phyloP scores from a whole-genome alignment of 2,888 invertebrate genomes.

The Ormia ochracea region DNA sequence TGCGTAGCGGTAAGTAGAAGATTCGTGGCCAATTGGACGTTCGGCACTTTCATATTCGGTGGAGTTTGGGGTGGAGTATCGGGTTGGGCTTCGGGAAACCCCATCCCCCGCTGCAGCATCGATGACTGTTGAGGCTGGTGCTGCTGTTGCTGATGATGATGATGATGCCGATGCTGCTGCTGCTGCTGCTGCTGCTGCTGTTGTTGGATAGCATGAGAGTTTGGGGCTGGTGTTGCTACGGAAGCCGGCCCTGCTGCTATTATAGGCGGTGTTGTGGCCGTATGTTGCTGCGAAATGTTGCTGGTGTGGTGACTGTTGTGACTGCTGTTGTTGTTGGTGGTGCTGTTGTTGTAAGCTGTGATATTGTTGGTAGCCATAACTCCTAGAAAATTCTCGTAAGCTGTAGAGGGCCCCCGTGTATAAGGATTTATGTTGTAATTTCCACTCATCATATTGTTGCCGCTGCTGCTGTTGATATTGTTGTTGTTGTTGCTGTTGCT shows the following conservation, averaged over 20 bases:
- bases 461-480: conserved; percentile 59
- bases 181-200: conserved; percentile 58
- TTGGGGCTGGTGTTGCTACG: conserved; percentile 63
- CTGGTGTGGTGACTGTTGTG: conserved; percentile 69
- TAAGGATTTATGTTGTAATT: conserved; percentile 79
- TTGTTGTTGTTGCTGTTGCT: conserved; percentile 59
- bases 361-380: conserved; percentile 76
- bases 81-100: conserved; percentile 89
- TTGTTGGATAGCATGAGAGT: conserved; percentile 50
- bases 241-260: conserved; percentile 63
- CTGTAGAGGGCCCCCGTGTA: conserved; percentile 77
- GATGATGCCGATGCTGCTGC: conserved; percentile 69
- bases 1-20: conserved; percentile 82
- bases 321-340: conserved; percentile 64
- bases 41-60: conserved; percentile 93
- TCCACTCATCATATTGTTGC: conserved; percentile 69
- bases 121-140: conserved; percentile 68
- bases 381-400: conserved; percentile 83
- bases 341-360: conserved; percentile 68
- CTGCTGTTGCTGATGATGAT: conserved; percentile 65
- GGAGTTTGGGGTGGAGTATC: conserved; percentile 96
- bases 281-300: conserved; percentile 67
- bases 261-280: conserved; percentile 68
- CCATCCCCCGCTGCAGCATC: conserved; percentile 78
- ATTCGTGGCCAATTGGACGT: conserved; percentile 82